Conservation (phyloP, 2,113 vertebrate species). For the Mirza zaza region DNA sequence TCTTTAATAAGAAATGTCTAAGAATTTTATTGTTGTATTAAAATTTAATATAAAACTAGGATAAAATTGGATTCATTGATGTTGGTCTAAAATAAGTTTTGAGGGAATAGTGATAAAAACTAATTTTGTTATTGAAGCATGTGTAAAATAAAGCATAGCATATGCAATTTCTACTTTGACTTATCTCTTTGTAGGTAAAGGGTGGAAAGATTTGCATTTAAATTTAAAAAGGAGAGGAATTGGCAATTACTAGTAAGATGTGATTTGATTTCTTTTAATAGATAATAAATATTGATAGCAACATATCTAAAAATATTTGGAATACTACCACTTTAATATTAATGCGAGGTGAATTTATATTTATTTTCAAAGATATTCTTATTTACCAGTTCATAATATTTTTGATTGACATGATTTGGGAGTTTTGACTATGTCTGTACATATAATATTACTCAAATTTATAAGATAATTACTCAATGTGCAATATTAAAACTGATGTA, state of each 20-base stretch:
- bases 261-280: conserved; percentile 79
- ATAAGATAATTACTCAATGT: conserved; percentile 58
- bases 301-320: conserved; percentile 73
- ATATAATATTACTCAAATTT: conserved; percentile 24
- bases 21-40: conserved; percentile 14
- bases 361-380: conserved; percentile 71
- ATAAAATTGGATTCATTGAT: conserved; percentile 49
- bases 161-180: conserved; percentile 49
- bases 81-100: conserved; percentile 43
- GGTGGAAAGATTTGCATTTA: conserved; percentile 82
- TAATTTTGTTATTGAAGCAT: conserved; percentile 48
- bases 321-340: conserved; percentile 77
- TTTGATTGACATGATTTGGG: conserved; percentile 57
- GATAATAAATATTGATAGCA: conserved; percentile 81
- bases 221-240: conserved; percentile 81
- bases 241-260: conserved; percentile 76
- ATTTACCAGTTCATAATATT: conserved; percentile 49
- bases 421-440: conserved; percentile 43
- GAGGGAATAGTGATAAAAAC: conserved; percentile 41
- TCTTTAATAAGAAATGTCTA: not conserved
- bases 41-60: conserved; percentile 56
- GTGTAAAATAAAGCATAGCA: conserved; percentile 35
- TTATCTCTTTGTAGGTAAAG: conserved; percentile 73
- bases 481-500: not conserved
- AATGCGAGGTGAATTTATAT: conserved; percentile 71